Conservation (phyloP, 2,888 invertebrate species). For the Adela reaumurella region DNA sequence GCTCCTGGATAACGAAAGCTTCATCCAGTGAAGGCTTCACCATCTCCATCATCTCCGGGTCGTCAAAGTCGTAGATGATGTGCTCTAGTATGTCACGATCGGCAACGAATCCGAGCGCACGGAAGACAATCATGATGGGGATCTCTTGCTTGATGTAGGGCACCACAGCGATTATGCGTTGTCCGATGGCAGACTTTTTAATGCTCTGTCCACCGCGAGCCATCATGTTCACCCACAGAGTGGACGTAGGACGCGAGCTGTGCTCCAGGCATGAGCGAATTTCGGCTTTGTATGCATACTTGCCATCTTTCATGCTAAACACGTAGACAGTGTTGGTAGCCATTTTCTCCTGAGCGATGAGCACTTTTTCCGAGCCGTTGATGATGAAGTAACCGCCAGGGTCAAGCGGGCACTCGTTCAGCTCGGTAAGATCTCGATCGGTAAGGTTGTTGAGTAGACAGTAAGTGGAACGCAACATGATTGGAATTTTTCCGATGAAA, state of each 20-base stretch:
- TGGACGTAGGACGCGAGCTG: conserved; percentile 93
- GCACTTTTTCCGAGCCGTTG: conserved; percentile 97
- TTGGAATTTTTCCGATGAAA: conserved; percentile 92
- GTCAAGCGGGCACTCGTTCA: conserved; percentile 98
- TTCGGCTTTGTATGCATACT: conserved; percentile 98
- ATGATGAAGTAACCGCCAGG: conserved; percentile 99
- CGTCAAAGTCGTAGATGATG: conserved; percentile 99
- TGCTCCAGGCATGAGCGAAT: conserved; percentile 74
- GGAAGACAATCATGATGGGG: conserved; percentile 99
- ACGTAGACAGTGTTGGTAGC: conserved; percentile 99
- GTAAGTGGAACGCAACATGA: conserved; percentile 97
- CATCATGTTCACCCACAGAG: conserved; percentile 99
- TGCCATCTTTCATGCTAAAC: conserved; percentile 99
- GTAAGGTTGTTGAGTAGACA: conserved; percentile 91
- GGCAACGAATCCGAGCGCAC: conserved; percentile 98
- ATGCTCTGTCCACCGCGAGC: conserved; percentile 97
- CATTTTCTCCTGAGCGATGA: conserved; percentile 99
- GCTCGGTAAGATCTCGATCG: conserved; percentile 98
- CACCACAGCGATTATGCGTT: conserved; percentile 94
- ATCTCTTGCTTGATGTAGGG: conserved; percentile 99
- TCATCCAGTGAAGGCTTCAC: conserved; percentile 99
- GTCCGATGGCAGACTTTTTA: conserved; percentile 98
- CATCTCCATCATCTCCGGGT: conserved; percentile 99
- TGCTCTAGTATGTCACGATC: conserved; percentile 99
- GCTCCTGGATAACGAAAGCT: conserved; percentile 99